These are phyloP conservation scores for Okapia johnstoni DNA, from an alignment of 2,113 vertebrate species.

Conservation along the genomic window DNA sequence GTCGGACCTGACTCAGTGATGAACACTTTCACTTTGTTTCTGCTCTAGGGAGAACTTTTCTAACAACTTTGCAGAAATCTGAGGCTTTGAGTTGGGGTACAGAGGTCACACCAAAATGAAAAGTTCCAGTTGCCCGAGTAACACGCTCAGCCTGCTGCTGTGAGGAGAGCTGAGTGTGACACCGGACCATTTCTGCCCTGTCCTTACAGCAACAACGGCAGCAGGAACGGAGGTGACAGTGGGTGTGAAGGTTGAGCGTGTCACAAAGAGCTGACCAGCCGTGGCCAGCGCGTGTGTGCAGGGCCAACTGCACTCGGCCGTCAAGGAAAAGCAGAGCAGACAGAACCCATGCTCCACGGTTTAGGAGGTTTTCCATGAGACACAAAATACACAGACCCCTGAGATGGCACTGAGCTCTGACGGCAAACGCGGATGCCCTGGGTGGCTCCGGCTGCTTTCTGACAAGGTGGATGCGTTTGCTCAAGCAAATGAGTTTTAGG, in stretches of 20 bases:
- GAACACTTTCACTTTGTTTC: neutral
- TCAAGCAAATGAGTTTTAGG: neutral
- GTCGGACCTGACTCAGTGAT: neutral
- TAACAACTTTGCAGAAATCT: neutral
- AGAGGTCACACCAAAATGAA: neutral
- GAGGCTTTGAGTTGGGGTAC: neutral
- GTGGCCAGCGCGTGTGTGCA: rapidly evolving
- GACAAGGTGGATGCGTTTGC: neutral
- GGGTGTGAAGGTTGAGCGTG: rapidly evolving
- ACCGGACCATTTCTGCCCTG: neutral
- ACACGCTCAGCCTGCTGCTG: neutral
- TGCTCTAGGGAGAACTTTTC: neutral
- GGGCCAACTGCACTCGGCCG: neutral
- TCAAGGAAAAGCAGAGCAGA: neutral
- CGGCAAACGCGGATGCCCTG: rapidly evolving
- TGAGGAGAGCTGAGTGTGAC: neutral
- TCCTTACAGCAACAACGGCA: rapidly evolving
- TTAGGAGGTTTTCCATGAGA: neutral
- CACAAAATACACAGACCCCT: rapidly evolving
- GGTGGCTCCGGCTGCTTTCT: neutral
- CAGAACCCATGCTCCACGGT: rapidly evolving
- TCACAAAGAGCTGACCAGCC: rapidly evolving
- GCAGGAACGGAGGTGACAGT: neutral
- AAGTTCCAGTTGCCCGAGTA: neutral
- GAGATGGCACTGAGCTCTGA: neutral